Conservation (phyloP, 2,113 vertebrate species). For the Setophaga petechia region DNA sequence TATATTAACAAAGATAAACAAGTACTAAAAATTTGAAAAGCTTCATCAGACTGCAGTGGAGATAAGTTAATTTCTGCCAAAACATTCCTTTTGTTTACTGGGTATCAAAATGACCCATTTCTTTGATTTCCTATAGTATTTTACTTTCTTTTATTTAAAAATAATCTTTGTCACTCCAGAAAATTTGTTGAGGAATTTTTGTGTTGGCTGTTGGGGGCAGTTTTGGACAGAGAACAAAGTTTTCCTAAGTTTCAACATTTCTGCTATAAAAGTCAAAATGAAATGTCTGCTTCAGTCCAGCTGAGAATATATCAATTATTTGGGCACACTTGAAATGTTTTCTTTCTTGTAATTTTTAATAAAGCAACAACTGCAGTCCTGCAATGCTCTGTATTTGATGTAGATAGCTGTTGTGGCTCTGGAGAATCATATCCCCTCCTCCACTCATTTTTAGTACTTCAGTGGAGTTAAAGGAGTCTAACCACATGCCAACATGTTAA, state of each 20-base stretch:
- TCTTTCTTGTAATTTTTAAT: not conserved
- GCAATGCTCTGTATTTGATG: not conserved
- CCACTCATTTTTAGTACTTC: not conserved
- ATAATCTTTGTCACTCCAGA: not conserved
- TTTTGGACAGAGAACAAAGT: conserved; percentile 40
- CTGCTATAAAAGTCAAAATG: not conserved
- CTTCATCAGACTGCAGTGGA: not conserved
- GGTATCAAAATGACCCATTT: not conserved
- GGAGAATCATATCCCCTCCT: not conserved
- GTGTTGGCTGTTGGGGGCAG: not conserved
- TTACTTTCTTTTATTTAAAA: conserved; percentile 11
- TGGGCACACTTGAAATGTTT: conserved; percentile 5
- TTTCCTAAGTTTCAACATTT: not conserved
- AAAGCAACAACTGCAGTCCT: not conserved
- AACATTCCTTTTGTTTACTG: conserved; percentile 6
- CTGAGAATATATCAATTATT: not conserved
- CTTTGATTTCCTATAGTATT: not conserved
- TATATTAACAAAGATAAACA: conserved; percentile 19
- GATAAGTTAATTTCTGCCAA: not conserved
- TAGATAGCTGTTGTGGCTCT: not conserved
- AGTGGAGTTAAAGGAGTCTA: not conserved
- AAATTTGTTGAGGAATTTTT: not conserved
- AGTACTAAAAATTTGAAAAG: conserved; percentile 16
- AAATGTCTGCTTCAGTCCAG: not conserved
- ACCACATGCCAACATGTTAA: not conserved